phyloP scores from a whole-genome alignment of 1,140 invertebrate species.

The Pachyrhynchus sulphureomaculatus region DNA sequence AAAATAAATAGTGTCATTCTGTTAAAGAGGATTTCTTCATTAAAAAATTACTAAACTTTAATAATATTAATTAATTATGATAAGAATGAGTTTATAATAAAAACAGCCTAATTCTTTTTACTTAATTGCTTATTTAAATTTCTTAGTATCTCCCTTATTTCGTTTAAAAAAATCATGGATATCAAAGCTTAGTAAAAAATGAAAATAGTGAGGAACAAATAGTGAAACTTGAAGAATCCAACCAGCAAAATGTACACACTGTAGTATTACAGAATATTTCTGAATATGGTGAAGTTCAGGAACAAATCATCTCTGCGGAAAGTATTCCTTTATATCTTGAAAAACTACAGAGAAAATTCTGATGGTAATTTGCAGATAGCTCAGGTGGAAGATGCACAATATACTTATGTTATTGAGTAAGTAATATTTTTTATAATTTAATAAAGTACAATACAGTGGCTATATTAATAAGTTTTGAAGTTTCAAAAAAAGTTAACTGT shows the following conservation, averaged over 20 bases:
- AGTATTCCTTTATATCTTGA: slow-evolving; percentile 29
- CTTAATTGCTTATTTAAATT: background rate
- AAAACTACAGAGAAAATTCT: slow-evolving; percentile 34
- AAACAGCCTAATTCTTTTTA: too few species aligned
- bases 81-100: too few species aligned
- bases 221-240: slow-evolving; percentile 14
- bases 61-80: too few species aligned
- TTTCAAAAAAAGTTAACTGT: too few species aligned
- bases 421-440: too few species aligned
- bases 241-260: background rate
- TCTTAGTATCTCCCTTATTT: background rate
- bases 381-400: slow-evolving; percentile 34
- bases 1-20: too few species aligned
- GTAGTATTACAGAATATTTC: background rate
- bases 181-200: slow-evolving; percentile 4
- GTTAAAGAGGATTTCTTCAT: too few species aligned
- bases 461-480: too few species aligned
- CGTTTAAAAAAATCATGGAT: slow-evolving; percentile 2
- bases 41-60: too few species aligned
- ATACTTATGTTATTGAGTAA: slow-evolving; percentile 41
- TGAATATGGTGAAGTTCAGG: background rate
- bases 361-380: slow-evolving; percentile 47
- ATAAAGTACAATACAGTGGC: too few species aligned
- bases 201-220: background rate
- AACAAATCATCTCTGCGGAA: background rate